Base-by-base conservation (phyloP, 2,113 vertebrate genomes). In the Spea multiplicata region DNA sequence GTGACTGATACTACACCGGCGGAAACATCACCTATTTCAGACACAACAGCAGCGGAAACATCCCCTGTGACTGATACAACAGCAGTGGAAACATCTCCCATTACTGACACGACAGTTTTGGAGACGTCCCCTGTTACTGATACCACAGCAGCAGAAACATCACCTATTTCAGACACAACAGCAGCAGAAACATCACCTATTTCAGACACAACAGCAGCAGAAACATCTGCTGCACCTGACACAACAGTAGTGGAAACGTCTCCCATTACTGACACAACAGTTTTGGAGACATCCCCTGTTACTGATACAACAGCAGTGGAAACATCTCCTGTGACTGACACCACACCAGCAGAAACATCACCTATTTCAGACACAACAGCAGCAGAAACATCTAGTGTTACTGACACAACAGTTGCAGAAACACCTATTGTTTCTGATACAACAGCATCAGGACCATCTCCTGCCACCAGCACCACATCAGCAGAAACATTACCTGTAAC, bases 341-440 rank as follows among this genome's bases (percentile, higher is more conserved):
- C 12, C 6, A 67, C 66, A 67, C 4, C 10, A 45, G 9, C 6
- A 52, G 50, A 7, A 7, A 52, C 50, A 7, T 7, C 50, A 10
- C 6, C 50, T 10, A 52, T 7, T 52, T 30, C 30, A 30, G 50
- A 10, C 50, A 7, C 9, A 52, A 52, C 50, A 52, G 6, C 50
- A 52, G 9, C 6, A 7, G 50, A 52, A 52, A 7, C 9, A 52
- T 52, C 50, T 52, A 3, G 1, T 7, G 6, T 10, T 1, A 52
- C 6, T 52, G 6, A 6, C 50, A 52, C 50, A n/a, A 4, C 67
- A n/a, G 46, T 4, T 2, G 12, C 6, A 16, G 47, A 17, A 70
- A 49, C 0, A 1, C 0, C 3, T 9, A 5, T 17, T 13, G 3
- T 17, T 5, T 8, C 44, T 3, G 1, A 5, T 1, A 52, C 50